Evolutionary conservation across 2,888 invertebrate genomes (phyloP).

Genomic region (Trissoscelio sp.): DNA sequence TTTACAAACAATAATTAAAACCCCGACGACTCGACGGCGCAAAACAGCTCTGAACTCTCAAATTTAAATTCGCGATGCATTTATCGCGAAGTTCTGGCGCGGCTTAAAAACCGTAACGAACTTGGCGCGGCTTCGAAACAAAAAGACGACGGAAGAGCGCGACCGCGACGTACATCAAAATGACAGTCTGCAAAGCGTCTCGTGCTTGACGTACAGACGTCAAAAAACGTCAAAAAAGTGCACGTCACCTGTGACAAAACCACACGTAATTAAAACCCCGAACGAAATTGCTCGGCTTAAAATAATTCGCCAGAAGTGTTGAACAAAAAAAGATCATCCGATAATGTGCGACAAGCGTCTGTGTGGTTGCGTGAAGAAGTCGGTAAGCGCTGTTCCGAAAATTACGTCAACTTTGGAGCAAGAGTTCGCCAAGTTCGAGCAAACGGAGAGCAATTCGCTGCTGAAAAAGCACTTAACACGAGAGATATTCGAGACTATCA

Average conservation of each 20-base stretch:
- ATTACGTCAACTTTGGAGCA: conserved; percentile 83
- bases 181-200: conserved; percentile 43
- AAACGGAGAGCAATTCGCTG: conserved; percentile 85
- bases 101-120: conserved; percentile 51
- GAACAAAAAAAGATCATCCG: neutral
- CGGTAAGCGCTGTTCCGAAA: neutral
- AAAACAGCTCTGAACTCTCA: conserved; percentile 15
- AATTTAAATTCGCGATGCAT: conserved; percentile 43
- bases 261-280: conserved; percentile 33
- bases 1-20: conserved; percentile 56
- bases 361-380: conserved; percentile 73
- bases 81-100: conserved; percentile 40
- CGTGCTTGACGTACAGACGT: conserved; percentile 17
- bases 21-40: neutral
- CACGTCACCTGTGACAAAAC: neutral
- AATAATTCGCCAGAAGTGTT: conserved; percentile 4
- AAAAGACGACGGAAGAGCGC: conserved; percentile 30
- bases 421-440: conserved; percentile 84
- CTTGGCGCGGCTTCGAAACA: conserved; percentile 43
- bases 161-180: conserved; percentile 32
- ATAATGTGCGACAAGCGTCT: conserved; percentile 78
- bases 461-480: conserved; percentile 83
- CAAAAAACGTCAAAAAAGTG: conserved; percentile 33
- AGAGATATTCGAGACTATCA: conserved; percentile 67
- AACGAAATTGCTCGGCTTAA: conserved; percentile 1